Conservation (phyloP, 2,797 vertebrate species). For the Kryptolebias ocellatus region DNA sequence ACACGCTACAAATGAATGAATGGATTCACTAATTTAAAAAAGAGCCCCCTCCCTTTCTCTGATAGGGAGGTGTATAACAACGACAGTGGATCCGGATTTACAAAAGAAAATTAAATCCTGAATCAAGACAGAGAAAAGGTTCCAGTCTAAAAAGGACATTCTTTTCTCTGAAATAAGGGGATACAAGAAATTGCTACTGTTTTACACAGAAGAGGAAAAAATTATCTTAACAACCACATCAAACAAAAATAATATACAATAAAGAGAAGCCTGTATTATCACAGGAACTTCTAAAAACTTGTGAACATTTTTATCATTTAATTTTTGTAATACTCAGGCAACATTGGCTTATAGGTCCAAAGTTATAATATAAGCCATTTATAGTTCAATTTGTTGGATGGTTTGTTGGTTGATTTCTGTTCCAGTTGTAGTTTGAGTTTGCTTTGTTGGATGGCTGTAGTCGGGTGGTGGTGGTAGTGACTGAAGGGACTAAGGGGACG, state of each 20-base stretch:
- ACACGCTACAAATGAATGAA: constrained; percentile 94
- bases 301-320: constrained; percentile 85
- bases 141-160: constrained; percentile 97
- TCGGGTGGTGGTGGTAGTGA: constrained; percentile 77
- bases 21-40: constrained; percentile 97
- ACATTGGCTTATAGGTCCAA: constrained; percentile 99
- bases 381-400: constrained; percentile 91
- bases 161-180: constrained; percentile 97
- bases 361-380: constrained; percentile 99
- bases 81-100: constrained; percentile 99
- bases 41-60: constrained; percentile 88
- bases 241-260: constrained; percentile 85
- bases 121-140: constrained; percentile 97
- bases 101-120: constrained; percentile 94
- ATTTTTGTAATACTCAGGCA: constrained; percentile 99
- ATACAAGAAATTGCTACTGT: constrained; percentile 87
- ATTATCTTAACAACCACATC: constrained; percentile 81
- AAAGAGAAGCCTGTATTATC: constrained; percentile 91
- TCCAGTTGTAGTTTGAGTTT: constrained; percentile 82
- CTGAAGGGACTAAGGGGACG: constrained; percentile 71
- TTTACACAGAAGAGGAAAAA: constrained; percentile 82
- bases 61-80: constrained; percentile 92
- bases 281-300: constrained; percentile 92
- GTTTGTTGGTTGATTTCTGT: constrained; percentile 78
- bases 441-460: constrained; percentile 84